phyloP scores from a whole-genome alignment of 2,797 vertebrate genomes.

The Clangula hyemalis region DNA sequence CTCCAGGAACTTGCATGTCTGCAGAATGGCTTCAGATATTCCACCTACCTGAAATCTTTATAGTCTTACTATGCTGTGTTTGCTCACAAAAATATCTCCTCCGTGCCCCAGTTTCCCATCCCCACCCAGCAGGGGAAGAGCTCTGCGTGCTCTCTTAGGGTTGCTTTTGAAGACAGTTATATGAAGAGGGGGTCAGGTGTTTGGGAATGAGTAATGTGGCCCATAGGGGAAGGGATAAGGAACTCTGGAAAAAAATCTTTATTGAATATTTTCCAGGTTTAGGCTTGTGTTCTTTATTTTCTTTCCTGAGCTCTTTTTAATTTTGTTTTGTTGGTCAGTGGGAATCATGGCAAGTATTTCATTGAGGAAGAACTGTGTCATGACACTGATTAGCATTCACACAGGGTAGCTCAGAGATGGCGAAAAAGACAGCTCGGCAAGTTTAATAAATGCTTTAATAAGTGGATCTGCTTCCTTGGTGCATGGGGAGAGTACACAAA shows the following conservation, averaged over 20 bases:
- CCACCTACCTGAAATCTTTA: fast-evolving
- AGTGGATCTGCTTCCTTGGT: neutral
- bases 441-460: neutral
- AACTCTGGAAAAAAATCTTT: neutral
- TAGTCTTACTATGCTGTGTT: neutral
- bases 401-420: neutral
- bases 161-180: neutral
- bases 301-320: neutral
- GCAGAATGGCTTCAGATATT: neutral
- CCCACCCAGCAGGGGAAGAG: neutral
- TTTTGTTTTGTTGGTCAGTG: neutral
- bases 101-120: neutral
- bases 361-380: neutral
- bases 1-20: neutral
- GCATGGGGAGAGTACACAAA: neutral
- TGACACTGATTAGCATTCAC: conserved; percentile 8
- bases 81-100: neutral
- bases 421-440: neutral
- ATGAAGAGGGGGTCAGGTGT: neutral
- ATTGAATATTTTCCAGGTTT: neutral
- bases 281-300: neutral
- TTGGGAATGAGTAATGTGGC: neutral
- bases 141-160: fast-evolving
- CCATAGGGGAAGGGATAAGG: neutral
- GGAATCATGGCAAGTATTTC: neutral